A percentile compares a stretch with the other conserved stretches of the same genome.
Conservation (phyloP, 2,888 invertebrate species). For the Yponomeuta cagnagella region DNA sequence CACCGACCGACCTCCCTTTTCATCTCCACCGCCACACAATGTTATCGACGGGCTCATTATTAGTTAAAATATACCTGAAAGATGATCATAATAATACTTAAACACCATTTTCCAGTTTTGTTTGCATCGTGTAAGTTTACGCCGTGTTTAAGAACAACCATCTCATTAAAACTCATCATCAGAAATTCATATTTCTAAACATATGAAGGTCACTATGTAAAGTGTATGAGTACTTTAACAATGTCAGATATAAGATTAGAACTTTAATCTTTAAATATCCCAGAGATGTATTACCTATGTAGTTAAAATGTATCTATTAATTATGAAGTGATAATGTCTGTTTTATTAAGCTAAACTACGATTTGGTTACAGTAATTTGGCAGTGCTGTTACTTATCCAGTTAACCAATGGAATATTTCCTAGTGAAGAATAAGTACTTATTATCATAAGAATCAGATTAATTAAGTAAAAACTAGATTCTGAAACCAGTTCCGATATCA, state of each 20-base stretch:
- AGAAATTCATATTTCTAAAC: no score
- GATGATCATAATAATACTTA: background rate
- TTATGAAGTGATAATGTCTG: background rate
- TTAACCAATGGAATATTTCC: background rate
- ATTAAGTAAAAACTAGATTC: no score
- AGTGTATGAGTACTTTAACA: no score
- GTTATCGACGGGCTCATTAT: constrained; percentile 3
- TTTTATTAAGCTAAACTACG: background rate
- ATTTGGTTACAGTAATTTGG: background rate
- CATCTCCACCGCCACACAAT: background rate
- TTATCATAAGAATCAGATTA: background rate
- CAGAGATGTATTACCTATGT: no score
- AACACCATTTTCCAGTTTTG: background rate
- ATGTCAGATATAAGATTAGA: no score
- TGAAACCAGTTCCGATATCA: background rate
- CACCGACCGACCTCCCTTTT: background rate
- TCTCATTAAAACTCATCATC: no score
- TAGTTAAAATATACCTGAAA: background rate
- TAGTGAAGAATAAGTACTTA: background rate
- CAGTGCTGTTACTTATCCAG: background rate
- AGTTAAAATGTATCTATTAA: background rate
- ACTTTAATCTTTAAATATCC: no score
- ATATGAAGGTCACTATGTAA: no score
- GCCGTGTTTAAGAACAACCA: no score
- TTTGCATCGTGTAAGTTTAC: no score